These are phyloP conservation scores for Ichneumoninae sp. DNA, from an alignment of 2,888 invertebrate genomes.

Conservation along the genomic window DNA sequence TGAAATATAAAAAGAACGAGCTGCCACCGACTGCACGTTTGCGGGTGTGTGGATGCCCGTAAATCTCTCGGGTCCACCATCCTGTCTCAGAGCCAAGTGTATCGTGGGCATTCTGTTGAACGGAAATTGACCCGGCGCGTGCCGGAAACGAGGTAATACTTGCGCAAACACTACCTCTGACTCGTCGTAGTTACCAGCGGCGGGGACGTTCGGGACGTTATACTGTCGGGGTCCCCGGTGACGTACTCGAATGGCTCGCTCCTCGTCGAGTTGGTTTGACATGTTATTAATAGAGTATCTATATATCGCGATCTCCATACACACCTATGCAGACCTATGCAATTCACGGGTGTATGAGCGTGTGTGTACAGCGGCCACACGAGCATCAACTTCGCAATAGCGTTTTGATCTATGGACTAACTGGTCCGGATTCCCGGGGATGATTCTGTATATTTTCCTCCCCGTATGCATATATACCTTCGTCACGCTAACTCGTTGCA, in stretches of 20 bases:
- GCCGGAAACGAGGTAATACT: conserved; percentile 59
- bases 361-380: conserved; percentile 6
- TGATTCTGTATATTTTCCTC: conserved; percentile 35
- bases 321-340: not conserved
- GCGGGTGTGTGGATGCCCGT: not conserved
- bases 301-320: conserved; percentile 13
- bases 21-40: not conserved
- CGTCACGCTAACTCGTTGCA: not conserved
- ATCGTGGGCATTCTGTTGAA: conserved; percentile 45
- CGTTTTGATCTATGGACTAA: conserved; percentile 25
- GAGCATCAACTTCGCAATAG: conserved; percentile 5
- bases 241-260: conserved; percentile 20
- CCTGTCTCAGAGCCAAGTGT: conserved; percentile 33
- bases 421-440: not conserved
- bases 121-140: conserved; percentile 55
- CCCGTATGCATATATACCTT: not conserved
- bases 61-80: conserved; percentile 15
- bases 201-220: conserved; percentile 12
- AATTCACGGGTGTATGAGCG: not conserved
- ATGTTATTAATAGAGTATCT: conserved; percentile 50
- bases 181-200: not conserved
- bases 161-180: conserved; percentile 37
- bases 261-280: conserved; percentile 49
- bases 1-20: not conserved
- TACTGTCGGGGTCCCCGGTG: conserved; percentile 12